Evolutionary conservation across 2,113 vertebrate species (phyloP).

Genomic region (Calidris pygmaea): DNA sequence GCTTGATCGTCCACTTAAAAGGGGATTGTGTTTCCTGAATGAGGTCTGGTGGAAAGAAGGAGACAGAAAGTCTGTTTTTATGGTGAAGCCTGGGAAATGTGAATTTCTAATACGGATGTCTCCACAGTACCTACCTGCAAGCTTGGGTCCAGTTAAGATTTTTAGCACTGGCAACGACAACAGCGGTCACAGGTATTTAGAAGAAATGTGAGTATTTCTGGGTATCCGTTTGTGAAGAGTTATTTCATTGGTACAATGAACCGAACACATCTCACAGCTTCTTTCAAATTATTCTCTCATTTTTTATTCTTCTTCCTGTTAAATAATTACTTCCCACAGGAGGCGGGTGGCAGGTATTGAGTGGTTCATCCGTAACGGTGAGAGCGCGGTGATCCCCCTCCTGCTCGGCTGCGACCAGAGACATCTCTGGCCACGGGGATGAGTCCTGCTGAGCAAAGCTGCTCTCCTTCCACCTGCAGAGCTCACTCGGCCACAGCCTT

Average conservation of each 20-base stretch:
- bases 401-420: not conserved
- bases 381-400: not conserved
- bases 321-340: not conserved
- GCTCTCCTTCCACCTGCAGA: not conserved
- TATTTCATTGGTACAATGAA: not conserved
- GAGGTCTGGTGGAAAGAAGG: not conserved
- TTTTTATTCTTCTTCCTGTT: not conserved
- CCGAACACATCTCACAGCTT: not conserved
- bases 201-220: not conserved
- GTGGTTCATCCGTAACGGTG: not conserved
- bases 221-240: not conserved
- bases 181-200: not conserved
- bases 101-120: not conserved
- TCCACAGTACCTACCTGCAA: not conserved
- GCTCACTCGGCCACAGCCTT: not conserved
- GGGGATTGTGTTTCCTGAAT: constrained; percentile 23
- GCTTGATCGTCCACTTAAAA: constrained; percentile 23
- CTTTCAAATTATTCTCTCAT: not conserved
- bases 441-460: not conserved
- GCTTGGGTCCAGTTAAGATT: not conserved
- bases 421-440: not conserved
- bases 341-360: not conserved
- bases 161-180: not conserved
- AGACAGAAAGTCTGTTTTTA: constrained; percentile 29
- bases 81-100: not conserved